Conservation (phyloP, 2,888 invertebrate species). For the Archips crataeganus region DNA sequence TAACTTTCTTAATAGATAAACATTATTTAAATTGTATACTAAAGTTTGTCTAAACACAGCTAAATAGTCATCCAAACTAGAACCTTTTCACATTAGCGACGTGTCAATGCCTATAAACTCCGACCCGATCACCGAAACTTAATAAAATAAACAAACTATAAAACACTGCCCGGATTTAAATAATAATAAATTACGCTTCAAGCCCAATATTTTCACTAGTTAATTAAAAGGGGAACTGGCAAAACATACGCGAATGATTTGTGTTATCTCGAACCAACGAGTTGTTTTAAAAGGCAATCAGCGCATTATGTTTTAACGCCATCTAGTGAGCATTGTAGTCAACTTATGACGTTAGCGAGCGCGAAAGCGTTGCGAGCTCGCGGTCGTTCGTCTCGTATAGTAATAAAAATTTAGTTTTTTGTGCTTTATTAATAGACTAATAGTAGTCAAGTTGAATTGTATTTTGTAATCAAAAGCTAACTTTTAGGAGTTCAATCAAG, state of each 20-base stretch:
- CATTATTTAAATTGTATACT: too few relatives aligned
- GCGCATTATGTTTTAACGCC: slow-evolving; percentile 61
- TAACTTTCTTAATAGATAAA: too few relatives aligned
- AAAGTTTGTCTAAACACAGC: too few relatives aligned
- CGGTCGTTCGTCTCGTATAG: neutral
- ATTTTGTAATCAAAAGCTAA: neutral
- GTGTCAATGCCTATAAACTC: neutral
- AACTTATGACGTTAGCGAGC: slow-evolving; percentile 9
- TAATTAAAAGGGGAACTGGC: slow-evolving; percentile 74
- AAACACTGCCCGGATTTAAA: slow-evolving; percentile 27
- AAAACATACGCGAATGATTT: slow-evolving; percentile 65
- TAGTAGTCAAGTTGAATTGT: neutral
- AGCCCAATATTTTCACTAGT: slow-evolving; percentile 64
- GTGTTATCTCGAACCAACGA: slow-evolving; percentile 46
- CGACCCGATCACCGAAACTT: neutral
- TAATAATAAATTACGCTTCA: slow-evolving; percentile 41
- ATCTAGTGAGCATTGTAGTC: slow-evolving; percentile 56
- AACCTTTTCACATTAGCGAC: too few relatives aligned
- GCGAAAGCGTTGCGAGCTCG: neutral
- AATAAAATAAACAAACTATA: slow-evolving; percentile 20
- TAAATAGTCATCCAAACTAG: too few relatives aligned
- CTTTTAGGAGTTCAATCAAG: neutral
- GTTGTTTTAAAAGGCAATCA: slow-evolving; percentile 52
- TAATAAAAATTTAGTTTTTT: neutral
- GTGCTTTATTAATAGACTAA: neutral